Evolutionary conservation across 2,888 invertebrate genomes (phyloP).

Genomic region (Erebia ligea): DNA sequence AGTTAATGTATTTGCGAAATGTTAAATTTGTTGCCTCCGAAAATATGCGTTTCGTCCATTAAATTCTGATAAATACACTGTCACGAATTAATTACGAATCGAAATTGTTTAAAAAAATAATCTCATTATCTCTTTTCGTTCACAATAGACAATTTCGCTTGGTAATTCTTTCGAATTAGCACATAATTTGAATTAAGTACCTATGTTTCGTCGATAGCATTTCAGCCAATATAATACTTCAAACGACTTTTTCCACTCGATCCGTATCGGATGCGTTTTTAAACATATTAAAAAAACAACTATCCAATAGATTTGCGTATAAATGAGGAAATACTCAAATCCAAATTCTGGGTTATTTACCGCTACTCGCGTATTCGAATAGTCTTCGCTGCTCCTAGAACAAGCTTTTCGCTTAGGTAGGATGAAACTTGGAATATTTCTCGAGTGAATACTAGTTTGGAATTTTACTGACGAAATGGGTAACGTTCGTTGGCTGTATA

Average conservation of each 20-base stretch:
- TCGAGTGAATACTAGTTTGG: not conserved
- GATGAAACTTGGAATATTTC: too few species aligned
- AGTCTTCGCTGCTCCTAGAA: too few species aligned
- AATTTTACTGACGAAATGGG: not conserved
- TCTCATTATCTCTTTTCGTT: not conserved
- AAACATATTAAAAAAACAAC: not conserved
- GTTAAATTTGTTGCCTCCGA: slow-evolving; percentile 14
- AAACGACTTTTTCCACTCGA: not conserved
- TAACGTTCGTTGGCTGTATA: not conserved
- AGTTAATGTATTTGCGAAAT: slow-evolving; percentile 4
- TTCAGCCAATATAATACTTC: slow-evolving; percentile 17
- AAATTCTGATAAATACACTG: not conserved
- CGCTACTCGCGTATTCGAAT: too few species aligned
- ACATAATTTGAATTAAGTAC: not conserved
- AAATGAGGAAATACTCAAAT: too few species aligned
- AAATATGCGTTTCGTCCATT: slow-evolving; percentile 9
- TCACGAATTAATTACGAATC: slow-evolving; percentile 9
- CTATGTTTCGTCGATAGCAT: slow-evolving; percentile 14
- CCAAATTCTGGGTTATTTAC: too few species aligned
- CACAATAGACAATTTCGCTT: slow-evolving; percentile 1
- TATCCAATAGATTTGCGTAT: not conserved
- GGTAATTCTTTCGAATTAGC: slow-evolving; percentile 4
- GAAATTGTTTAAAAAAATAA: slow-evolving; percentile 3
- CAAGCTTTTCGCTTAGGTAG: too few species aligned
- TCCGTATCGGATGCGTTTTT: not conserved